A percentile compares a stretch with the other conserved stretches of the same genome.
These are phyloP conservation scores for Leucozona laternaria DNA, from an alignment of 2,888 invertebrate species.

Conservation along the genomic window DNA sequence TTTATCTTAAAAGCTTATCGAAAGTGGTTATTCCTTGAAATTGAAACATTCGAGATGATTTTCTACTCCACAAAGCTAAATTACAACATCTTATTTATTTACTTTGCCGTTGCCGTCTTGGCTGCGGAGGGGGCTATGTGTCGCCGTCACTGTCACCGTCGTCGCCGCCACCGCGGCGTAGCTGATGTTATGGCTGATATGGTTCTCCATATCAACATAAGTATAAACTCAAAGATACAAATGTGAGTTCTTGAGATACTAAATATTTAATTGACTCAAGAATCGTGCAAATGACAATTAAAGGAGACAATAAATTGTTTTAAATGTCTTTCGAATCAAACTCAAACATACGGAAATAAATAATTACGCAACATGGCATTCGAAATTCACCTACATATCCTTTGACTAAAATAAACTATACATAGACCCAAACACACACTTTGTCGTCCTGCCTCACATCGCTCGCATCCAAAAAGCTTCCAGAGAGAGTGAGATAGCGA, in stretches of 20 bases:
- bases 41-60: conserved; percentile 21
- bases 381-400: conserved; percentile 41
- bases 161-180: too few species aligned
- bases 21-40: conserved; percentile 21
- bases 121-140: not conserved
- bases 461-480: too few species aligned
- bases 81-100: conserved; percentile 32
- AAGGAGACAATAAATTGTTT: conserved; percentile 40
- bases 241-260: conserved; percentile 26
- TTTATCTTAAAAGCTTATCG: conserved; percentile 39
- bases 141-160: not conserved
- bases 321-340: conserved; percentile 52
- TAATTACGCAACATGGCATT: conserved; percentile 33
- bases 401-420: not conserved
- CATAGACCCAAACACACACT: not conserved
- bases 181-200: not conserved
- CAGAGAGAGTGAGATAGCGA: not conserved
- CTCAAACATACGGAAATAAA: conserved; percentile 55
- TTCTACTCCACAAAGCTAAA: conserved; percentile 28
- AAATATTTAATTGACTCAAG: conserved; percentile 39
- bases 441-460: conserved; percentile 44
- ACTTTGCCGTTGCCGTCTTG: not conserved
- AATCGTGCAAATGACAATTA: conserved; percentile 44
- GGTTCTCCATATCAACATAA: not conserved
- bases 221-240: conserved; percentile 3